Evolutionary conservation across 2,797 vertebrate genomes (phyloP).

Genomic region (Neoniphon sammara): DNA sequence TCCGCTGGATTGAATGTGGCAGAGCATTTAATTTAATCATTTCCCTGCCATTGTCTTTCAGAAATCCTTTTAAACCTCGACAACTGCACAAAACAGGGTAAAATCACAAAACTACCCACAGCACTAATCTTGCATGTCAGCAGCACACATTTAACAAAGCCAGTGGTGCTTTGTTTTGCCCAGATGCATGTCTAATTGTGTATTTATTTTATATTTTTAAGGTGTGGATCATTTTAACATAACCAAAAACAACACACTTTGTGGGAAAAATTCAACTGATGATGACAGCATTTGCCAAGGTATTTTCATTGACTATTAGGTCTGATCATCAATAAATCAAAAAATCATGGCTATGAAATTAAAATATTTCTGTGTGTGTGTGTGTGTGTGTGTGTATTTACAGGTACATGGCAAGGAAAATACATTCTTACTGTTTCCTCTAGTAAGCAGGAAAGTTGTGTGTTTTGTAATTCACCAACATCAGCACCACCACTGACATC

Average conservation of each 20-base stretch:
- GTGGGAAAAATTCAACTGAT: fast-evolving
- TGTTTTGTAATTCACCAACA: neutral
- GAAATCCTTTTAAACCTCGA: neutral
- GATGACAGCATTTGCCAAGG: neutral
- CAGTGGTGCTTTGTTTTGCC: neutral
- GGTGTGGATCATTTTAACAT: fast-evolving
- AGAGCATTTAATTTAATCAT: neutral
- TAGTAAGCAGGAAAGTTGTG: fast-evolving
- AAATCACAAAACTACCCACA: neutral
- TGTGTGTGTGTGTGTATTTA: neutral
- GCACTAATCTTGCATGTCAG: neutral
- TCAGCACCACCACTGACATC: neutral
- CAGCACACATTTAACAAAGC: neutral
- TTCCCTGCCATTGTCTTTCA: slow-evolving; percentile 13
- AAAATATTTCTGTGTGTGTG: neutral
- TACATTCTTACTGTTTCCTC: fast-evolving
- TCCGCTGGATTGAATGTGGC: neutral
- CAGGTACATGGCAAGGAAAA: neutral
- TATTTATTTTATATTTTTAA: slow-evolving; percentile 31
- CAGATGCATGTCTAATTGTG: neutral
- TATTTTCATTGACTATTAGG: slow-evolving; percentile 7
- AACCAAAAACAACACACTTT: fast-evolving
- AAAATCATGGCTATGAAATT: neutral
- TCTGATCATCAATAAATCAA: neutral
- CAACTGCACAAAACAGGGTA: neutral